phyloP scores from a whole-genome alignment of 2,888 invertebrate species.

The Archaeoteleia sp. region DNA sequence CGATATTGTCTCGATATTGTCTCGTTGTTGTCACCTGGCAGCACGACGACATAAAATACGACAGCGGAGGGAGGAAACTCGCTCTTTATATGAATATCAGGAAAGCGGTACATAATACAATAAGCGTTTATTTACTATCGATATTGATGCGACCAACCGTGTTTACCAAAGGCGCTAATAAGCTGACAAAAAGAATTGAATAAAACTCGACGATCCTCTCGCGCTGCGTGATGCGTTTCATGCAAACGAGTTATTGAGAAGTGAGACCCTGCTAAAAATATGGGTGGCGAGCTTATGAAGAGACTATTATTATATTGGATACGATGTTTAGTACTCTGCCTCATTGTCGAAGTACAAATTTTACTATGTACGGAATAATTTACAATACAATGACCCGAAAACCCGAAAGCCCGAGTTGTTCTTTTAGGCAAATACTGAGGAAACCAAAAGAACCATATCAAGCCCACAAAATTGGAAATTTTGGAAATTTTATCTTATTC shows the following conservation, averaged over 20 bases:
- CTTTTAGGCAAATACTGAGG: too few relatives aligned
- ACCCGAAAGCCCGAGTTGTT: too few relatives aligned
- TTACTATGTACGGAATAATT: too few relatives aligned
- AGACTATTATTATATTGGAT: too few relatives aligned
- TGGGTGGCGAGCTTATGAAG: too few relatives aligned
- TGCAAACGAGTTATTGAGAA: not conserved
- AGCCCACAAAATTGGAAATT: too few relatives aligned
- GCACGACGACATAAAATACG: constrained; percentile 49
- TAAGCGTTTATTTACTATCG: constrained; percentile 26
- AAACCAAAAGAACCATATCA: too few relatives aligned
- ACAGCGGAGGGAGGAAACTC: constrained; percentile 33
- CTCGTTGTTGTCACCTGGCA: constrained; percentile 53
- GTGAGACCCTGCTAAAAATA: too few relatives aligned
- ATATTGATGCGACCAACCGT: constrained; percentile 2
- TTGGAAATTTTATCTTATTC: too few relatives aligned
- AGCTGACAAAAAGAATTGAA: constrained; percentile 30
- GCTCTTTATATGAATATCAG: constrained; percentile 41
- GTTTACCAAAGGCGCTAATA: constrained; percentile 46
- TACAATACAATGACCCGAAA: too few relatives aligned
- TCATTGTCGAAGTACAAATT: too few relatives aligned
- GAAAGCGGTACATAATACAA: constrained; percentile 38
- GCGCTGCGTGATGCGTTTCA: constrained; percentile 4
- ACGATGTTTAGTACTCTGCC: too few relatives aligned
- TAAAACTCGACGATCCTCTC: constrained; percentile 22
- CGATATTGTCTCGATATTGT: constrained; percentile 49